phyloP scores from a whole-genome alignment of 2,888 invertebrate genomes.

The Agrochola lota region DNA sequence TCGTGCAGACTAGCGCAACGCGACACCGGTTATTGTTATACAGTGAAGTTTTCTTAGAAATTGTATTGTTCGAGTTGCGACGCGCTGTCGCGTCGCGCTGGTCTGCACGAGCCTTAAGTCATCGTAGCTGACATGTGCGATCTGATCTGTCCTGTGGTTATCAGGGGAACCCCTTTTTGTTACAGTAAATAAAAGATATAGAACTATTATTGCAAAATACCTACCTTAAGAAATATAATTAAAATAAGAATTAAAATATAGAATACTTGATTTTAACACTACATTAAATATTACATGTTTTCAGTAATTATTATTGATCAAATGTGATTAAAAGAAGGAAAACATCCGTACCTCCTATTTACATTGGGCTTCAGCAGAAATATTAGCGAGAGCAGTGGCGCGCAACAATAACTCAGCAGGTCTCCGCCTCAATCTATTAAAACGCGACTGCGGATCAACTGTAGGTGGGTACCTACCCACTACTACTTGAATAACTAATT shows the following conservation, averaged over 20 bases:
- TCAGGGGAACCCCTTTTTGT: not conserved
- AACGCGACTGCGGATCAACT: conserved; percentile 36
- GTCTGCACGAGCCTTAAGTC: no score
- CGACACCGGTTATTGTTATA: no score
- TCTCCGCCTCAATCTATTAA: conserved; percentile 53
- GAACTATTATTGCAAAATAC: not conserved
- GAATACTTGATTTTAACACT: not conserved
- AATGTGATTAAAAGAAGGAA: not conserved
- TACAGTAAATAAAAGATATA: no score
- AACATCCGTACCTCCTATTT: not conserved
- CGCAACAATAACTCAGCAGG: conserved; percentile 34
- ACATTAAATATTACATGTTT: not conserved
- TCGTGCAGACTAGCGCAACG: no score
- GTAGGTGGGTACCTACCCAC: not conserved
- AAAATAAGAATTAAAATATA: not conserved
- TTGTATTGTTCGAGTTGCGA: no score
- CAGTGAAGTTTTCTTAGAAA: no score
- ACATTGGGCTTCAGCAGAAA: not conserved
- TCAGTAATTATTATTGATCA: not conserved
- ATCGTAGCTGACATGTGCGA: not conserved
- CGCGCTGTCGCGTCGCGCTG: no score
- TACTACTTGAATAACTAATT: conserved; percentile 21
- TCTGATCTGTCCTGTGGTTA: not conserved
- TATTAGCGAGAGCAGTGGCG: conserved; percentile 15
- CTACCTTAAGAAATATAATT: not conserved